These are phyloP conservation scores for Catamblyrhynchus diadema DNA, from an alignment of 2,797 vertebrate species.

Conservation along the genomic window DNA sequence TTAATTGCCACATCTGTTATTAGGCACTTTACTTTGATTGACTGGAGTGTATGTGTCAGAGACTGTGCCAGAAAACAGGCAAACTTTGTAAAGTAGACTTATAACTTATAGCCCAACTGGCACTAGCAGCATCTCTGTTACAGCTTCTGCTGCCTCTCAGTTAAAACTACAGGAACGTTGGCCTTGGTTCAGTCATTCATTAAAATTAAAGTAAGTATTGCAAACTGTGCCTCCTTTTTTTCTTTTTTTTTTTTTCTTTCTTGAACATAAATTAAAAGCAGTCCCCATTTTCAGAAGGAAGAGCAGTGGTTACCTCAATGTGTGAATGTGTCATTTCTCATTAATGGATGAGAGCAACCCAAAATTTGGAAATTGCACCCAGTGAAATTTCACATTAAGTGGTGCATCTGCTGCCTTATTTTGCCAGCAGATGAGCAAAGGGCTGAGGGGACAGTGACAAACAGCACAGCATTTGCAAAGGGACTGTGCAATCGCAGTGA, in stretches of 20 bases:
- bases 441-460: not conserved
- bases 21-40: constrained; percentile 75
- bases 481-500: rapidly evolving
- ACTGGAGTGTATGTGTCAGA: constrained; percentile 71
- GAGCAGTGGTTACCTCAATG: not conserved
- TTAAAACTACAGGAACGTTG: not conserved
- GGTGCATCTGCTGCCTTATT: not conserved
- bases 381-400: not conserved
- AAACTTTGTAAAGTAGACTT: constrained; percentile 53
- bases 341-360: not conserved
- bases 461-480: not conserved
- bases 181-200: not conserved
- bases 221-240: not conserved
- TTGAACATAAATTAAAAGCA: not conserved
- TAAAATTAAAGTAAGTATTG: not conserved
- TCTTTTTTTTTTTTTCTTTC: not conserved
- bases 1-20: constrained; percentile 77
- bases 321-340: not conserved
- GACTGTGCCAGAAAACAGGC: constrained; percentile 62
- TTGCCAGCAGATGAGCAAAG: not conserved
- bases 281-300: not conserved
- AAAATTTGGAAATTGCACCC: not conserved
- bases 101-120: constrained; percentile 43
- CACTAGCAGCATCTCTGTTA: constrained; percentile 26
- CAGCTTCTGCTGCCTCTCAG: not conserved